Conservation (phyloP, 2,888 invertebrate species). For the Myopa tessellatipennis region DNA sequence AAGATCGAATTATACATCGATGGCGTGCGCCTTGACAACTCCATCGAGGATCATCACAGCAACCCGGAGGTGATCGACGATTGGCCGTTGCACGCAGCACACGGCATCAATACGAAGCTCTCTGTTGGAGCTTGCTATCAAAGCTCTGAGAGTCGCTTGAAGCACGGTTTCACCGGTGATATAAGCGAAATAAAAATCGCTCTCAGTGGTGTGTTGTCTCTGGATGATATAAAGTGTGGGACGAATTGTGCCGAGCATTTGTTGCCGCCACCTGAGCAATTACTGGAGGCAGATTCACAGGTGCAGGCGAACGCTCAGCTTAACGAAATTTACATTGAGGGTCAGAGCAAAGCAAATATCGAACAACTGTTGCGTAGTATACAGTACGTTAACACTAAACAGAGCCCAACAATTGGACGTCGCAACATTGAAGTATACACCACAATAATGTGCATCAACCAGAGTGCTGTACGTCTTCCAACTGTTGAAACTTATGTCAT, state of each 20-base stretch:
- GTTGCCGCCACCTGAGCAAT: conserved; percentile 74
- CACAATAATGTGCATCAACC: conserved; percentile 64
- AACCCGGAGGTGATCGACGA: conserved; percentile 99
- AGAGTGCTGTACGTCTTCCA: conserved; percentile 63
- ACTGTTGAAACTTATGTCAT: conserved; percentile 67
- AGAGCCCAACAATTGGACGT: conserved; percentile 94
- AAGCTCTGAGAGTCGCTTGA: conserved; percentile 90
- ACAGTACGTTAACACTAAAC: conserved; percentile 90
- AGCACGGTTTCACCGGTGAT: conserved; percentile 74
- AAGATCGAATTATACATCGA: conserved; percentile 90
- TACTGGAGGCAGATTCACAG: conserved; percentile 83
- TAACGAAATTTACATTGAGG: conserved; percentile 89
- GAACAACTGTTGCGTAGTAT: conserved; percentile 87
- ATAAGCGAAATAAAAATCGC: conserved; percentile 66
- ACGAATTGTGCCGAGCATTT: conserved; percentile 67
- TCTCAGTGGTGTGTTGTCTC: conserved; percentile 55
- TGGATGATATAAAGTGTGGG: conserved; percentile 64
- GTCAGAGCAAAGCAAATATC: conserved; percentile 89
- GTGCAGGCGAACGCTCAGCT: conserved; percentile 74
- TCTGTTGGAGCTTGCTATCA: conserved; percentile 99
- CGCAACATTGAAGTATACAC: conserved; percentile 73
- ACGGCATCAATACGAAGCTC: conserved; percentile 91
- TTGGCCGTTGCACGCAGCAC: conserved; percentile 97
- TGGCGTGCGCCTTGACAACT: conserved; percentile 73
- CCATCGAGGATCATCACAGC: conserved; percentile 71